phyloP scores from a whole-genome alignment of 2,797 vertebrate genomes.

The Hydrophis major region DNA sequence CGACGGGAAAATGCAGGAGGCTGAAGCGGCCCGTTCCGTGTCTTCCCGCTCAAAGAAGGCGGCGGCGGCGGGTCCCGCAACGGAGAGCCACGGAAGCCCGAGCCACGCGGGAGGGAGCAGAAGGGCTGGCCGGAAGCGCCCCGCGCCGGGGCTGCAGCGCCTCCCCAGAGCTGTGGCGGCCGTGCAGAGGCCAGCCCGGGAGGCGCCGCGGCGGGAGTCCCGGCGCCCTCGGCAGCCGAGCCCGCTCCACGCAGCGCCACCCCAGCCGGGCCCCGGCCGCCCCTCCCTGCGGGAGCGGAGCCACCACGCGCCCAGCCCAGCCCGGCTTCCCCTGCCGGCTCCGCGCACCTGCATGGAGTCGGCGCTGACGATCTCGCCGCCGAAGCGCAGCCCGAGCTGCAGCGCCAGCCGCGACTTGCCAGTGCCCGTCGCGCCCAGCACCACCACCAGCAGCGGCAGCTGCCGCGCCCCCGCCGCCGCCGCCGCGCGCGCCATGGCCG shows the following conservation, averaged over 20 bases:
- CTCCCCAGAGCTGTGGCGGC: not conserved
- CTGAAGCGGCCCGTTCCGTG: too few species aligned
- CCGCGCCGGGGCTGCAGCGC: not conserved
- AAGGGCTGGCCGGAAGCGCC: not conserved
- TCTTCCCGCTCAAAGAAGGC: too few species aligned
- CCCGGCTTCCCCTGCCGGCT: not conserved
- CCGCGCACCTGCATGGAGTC: slow-evolving; percentile 92
- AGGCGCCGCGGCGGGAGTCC: not conserved
- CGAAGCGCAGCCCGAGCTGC: slow-evolving; percentile 82
- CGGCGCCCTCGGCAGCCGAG: not conserved
- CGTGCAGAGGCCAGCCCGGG: not conserved
- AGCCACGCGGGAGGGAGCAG: too few species aligned
- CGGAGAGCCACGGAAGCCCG: too few species aligned
- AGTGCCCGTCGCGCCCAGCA: slow-evolving; percentile 90
- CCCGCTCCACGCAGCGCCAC: not conserved
- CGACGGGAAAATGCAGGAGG: too few species aligned
- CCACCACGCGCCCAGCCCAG: not conserved
- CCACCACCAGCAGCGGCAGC: slow-evolving; percentile 83
- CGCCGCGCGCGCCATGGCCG: slow-evolving; percentile 1
- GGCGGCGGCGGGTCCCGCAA: too few species aligned
- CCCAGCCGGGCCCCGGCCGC: not conserved
- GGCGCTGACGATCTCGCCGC: slow-evolving; percentile 91
- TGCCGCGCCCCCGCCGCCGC: slow-evolving; percentile 21
- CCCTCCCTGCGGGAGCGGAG: not conserved
- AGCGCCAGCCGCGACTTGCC: slow-evolving; percentile 90